phyloP scores from a whole-genome alignment of 2,113 vertebrate genomes.

The Rhadina sibilatrix region DNA sequence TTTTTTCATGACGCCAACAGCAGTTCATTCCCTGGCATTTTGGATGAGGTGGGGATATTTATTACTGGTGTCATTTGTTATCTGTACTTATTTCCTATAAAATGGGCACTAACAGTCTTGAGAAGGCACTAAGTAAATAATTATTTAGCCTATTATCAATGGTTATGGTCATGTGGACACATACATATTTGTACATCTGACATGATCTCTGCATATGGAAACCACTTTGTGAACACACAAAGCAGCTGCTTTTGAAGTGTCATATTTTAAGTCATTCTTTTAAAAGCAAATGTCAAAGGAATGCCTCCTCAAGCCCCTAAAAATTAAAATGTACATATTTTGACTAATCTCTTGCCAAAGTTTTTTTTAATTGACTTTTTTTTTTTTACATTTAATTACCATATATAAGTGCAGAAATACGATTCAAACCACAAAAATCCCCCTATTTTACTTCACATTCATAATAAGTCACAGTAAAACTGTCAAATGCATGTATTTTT shows the following conservation, averaged over 20 bases:
- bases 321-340: not conserved
- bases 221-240: not conserved
- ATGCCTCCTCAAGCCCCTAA: not conserved
- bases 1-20: not conserved
- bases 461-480: not conserved
- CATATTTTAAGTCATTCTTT: not conserved
- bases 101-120: not conserved
- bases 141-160: not conserved
- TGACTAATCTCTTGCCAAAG: slow-evolving; percentile 51
- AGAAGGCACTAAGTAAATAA: not conserved
- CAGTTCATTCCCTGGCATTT: not conserved
- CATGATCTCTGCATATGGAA: not conserved
- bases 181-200: not conserved
- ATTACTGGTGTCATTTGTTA: not conserved
- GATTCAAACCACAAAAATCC: slow-evolving; percentile 39
- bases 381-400: slow-evolving; percentile 19
- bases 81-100: not conserved
- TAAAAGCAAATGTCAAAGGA: not conserved
- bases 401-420: slow-evolving; percentile 26
- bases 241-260: slow-evolving; percentile 40
- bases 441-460: not conserved
- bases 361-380: slow-evolving; percentile 52
- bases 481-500: not conserved
- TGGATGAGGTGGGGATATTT: not conserved
- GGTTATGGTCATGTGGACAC: not conserved